Evolutionary conservation across 2,797 vertebrate genomes (phyloP).

Genomic region (Astyanax mexicanus): DNA sequence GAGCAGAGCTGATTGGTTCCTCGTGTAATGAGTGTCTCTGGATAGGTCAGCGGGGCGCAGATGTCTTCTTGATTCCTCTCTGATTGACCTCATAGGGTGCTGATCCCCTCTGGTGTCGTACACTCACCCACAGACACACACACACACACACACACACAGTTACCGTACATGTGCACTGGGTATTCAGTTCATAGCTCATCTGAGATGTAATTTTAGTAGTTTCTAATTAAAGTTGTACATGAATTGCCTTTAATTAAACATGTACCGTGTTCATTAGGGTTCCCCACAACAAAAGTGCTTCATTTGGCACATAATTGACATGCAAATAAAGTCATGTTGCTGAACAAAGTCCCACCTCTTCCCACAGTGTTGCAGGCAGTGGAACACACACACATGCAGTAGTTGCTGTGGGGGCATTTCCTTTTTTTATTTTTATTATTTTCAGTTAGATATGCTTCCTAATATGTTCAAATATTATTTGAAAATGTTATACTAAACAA

Average conservation of each 20-base stretch:
- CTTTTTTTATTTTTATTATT: not conserved
- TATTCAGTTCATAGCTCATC: conserved; percentile 53
- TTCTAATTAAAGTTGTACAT: conserved; percentile 60
- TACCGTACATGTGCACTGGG: conserved; percentile 31
- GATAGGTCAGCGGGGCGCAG: conserved; percentile 32
- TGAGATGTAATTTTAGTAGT: conserved; percentile 55
- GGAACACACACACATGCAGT: not conserved
- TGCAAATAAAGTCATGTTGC: conserved; percentile 52
- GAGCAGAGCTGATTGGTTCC: conserved; percentile 43
- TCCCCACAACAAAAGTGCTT: conserved; percentile 52
- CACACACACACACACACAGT: conserved; percentile 2
- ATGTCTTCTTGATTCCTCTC: conserved; percentile 51
- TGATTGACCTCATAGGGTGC: conserved; percentile 36
- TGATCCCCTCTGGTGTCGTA: conserved; percentile 30
- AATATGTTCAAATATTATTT: no score
- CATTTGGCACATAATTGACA: conserved; percentile 51
- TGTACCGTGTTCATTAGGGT: conserved; percentile 57
- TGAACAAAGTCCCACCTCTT: conserved; percentile 31
- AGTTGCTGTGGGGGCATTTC: not conserved
- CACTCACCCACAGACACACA: conserved; percentile 23
- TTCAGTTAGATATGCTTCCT: not conserved
- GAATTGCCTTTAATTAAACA: conserved; percentile 64
- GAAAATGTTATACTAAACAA: not conserved
- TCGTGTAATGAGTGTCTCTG: conserved; percentile 21
- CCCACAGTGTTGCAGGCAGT: conserved; percentile 18